Conservation (phyloP, 2,113 vertebrate genomes). For the Toxotes chatareus region DNA sequence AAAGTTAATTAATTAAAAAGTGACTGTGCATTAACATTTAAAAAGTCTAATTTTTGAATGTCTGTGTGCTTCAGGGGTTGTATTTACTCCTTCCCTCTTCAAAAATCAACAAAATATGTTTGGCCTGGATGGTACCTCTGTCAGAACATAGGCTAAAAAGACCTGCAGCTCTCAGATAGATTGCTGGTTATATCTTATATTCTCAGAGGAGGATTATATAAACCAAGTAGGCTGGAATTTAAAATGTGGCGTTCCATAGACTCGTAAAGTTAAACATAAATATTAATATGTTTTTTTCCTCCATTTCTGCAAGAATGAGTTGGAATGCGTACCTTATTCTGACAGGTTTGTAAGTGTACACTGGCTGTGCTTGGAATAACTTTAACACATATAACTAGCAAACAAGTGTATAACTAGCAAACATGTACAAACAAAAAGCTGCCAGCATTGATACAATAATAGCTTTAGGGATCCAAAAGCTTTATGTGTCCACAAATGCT, state of each 20-base stretch:
- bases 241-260: background rate
- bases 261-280: background rate
- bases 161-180: background rate
- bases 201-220: slow-evolving; percentile 1
- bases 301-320: background rate
- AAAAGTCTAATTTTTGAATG: too few relatives aligned
- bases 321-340: background rate
- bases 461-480: slow-evolving; percentile 54
- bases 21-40: background rate
- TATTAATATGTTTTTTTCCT: background rate
- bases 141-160: too few relatives aligned
- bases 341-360: background rate
- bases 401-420: slow-evolving; percentile 16
- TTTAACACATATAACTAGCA: background rate
- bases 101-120: background rate
- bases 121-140: too few relatives aligned
- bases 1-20: too few relatives aligned
- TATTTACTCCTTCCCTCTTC: background rate
- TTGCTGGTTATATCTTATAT: background rate
- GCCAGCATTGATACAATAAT: slow-evolving; percentile 54
- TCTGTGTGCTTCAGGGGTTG: background rate
- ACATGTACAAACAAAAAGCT: slow-evolving; percentile 8
- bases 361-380: background rate
- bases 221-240: background rate
- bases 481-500: slow-evolving; percentile 21